Percentiles rank a stretch among this genome's conserved stretches.
These are phyloP conservation scores for Ctenopoma kingsleyae DNA, from an alignment of 2,797 vertebrate species.

Conservation along the genomic window DNA sequence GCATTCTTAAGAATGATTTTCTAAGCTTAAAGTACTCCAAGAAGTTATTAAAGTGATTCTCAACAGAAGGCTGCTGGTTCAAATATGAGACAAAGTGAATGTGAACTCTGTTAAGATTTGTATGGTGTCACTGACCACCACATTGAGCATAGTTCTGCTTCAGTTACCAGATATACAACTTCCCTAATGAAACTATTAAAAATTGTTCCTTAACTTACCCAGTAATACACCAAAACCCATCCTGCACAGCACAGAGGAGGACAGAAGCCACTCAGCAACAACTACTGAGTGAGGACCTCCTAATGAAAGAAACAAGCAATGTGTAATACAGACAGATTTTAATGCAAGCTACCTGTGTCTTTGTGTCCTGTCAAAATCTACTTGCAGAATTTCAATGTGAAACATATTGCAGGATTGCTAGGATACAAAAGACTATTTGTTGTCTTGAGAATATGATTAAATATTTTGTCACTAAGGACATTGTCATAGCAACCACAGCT, in stretches of 20 bases:
- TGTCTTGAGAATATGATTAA: conserved; percentile 30
- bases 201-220: conserved; percentile 81
- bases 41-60: neutral
- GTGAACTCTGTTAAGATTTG: neutral
- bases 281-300: conserved; percentile 93
- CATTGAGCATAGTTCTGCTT: neutral
- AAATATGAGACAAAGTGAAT: neutral
- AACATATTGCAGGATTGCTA: conserved; percentile 13
- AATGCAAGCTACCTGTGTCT: neutral
- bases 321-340: neutral
- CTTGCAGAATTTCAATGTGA: conserved; percentile 6
- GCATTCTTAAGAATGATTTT: neutral
- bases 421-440: conserved; percentile 10
- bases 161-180: neutral
- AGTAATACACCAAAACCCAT: conserved; percentile 91
- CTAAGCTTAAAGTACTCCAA: neutral
- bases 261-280: conserved; percentile 91
- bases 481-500: conserved; percentile 47
- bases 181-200: neutral
- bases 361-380: neutral
- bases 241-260: conserved; percentile 87
- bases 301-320: conserved; percentile 62
- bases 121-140: neutral
- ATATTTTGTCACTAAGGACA: conserved; percentile 16
- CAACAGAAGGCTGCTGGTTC: neutral